phyloP scores from a whole-genome alignment of 2,888 invertebrate genomes.

The Hemistola chrysoprasaria region DNA sequence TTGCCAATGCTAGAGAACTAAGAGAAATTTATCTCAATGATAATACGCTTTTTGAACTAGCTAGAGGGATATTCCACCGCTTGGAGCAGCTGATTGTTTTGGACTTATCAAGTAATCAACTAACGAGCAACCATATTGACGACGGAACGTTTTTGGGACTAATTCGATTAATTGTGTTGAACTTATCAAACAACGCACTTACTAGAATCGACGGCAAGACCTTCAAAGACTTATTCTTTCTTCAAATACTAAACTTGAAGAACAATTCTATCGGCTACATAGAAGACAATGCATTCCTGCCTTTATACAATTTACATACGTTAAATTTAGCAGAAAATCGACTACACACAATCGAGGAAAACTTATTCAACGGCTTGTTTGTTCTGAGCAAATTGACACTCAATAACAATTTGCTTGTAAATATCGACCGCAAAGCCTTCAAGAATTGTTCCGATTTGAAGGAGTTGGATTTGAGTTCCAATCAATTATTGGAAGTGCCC shows the following conservation, averaged over 20 bases:
- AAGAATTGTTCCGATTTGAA: slow-evolving; percentile 94
- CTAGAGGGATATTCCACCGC: slow-evolving; percentile 91
- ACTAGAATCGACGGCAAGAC: slow-evolving; percentile 91
- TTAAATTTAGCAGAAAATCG: slow-evolving; percentile 94
- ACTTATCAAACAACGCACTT: slow-evolving; percentile 92
- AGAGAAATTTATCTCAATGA: slow-evolving; percentile 92
- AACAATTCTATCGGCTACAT: slow-evolving; percentile 95
- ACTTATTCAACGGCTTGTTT: slow-evolving; percentile 91
- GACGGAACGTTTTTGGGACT: slow-evolving; percentile 93
- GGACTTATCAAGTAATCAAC: slow-evolving; percentile 92
- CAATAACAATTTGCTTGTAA: slow-evolving; percentile 92
- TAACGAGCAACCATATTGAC: slow-evolving; percentile 92
- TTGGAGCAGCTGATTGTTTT: slow-evolving; percentile 92
- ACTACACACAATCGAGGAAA: slow-evolving; percentile 90
- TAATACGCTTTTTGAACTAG: slow-evolving; percentile 91
- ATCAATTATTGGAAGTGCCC: slow-evolving; percentile 91
- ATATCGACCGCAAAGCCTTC: slow-evolving; percentile 90
- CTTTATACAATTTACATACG: slow-evolving; percentile 94
- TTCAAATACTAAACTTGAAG: slow-evolving; percentile 92
- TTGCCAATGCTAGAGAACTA: slow-evolving; percentile 90
- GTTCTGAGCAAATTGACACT: slow-evolving; percentile 92
- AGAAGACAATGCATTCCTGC: slow-evolving; percentile 93
- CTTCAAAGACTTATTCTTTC: slow-evolving; percentile 92
- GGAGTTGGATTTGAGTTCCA: slow-evolving; percentile 94
- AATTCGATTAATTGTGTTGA: slow-evolving; percentile 91